Evolutionary conservation across 2,888 invertebrate genomes (phyloP), one percentile per base, ranked within the genome.

Genomic region (Mellilla xanthometata): DNA sequence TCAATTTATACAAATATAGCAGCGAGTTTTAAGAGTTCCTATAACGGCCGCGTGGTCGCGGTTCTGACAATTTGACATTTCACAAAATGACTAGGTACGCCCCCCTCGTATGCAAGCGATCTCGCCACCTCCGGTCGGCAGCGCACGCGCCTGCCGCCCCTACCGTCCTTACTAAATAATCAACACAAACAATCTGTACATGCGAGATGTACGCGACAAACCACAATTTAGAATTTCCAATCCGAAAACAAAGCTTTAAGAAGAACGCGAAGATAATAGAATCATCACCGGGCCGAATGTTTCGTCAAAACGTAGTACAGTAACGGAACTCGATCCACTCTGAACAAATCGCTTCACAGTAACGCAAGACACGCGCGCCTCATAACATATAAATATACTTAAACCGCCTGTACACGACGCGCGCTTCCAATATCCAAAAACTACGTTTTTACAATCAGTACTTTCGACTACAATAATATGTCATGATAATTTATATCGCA

Each of bases 11-110:
- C 91, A 91, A 92, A 91, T 91, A 92, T 91, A 93, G 93, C 92
- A 93, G 93, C 93, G 93, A 93, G 93, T 93, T 93, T 93, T 92
- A 89, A 92, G 92, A 93, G 93, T 93, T 93, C 93, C 93, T 93
- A 92, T 92, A 90, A 89, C 87, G 92, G 88, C 85, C 88, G 89
- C 86, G 74, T 74, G 65, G 63, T 68, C 75, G 85, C 88, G 86
- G 88, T 75, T 78, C 80, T 80, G 86, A 81, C 81, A 81, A 84
- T 86, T 87, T 84, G 84, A 88, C 85, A 87, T 82, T 89, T 87
- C 83, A 86, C 79, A 81, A 89, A 89, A 90, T 90, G 90, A 90
- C 90, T 90, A 90, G 90, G 83, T 85, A 80, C 81, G 81, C 75
- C 76, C 69, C 69, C 71, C 72, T 69, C 62, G 41, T 72, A 62